Evolutionary conservation across 2,797 vertebrate genomes (phyloP).

Genomic region (Argyrosomus regius): DNA sequence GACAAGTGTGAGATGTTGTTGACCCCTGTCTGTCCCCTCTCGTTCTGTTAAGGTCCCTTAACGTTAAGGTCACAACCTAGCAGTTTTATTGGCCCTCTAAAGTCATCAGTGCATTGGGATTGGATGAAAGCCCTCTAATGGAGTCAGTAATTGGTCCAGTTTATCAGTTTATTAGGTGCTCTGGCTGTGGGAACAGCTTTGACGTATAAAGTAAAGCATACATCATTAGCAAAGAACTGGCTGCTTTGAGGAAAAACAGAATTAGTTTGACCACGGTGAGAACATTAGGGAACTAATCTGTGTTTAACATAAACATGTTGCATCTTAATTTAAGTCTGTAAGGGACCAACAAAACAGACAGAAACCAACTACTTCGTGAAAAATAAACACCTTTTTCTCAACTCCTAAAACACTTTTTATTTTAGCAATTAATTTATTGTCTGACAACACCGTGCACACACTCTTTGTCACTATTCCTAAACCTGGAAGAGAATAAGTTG

Average conservation of each 20-base stretch:
- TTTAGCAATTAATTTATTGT: slow-evolving; percentile 1
- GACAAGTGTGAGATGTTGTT: slow-evolving; percentile 80
- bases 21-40: slow-evolving; percentile 79
- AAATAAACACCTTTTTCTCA: neutral
- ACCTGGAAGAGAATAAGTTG: neutral
- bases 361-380: neutral
- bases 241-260: neutral
- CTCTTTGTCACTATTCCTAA: neutral
- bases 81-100: slow-evolving; percentile 84
- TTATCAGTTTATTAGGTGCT: slow-evolving; percentile 82
- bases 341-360: neutral
- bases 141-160: slow-evolving; percentile 85
- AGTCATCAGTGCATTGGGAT: slow-evolving; percentile 80
- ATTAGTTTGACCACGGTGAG: neutral
- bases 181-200: slow-evolving; percentile 77
- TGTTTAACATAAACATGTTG: neutral
- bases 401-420: neutral
- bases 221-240: slow-evolving; percentile 51
- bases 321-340: neutral
- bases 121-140: slow-evolving; percentile 82
- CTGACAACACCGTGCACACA: neutral
- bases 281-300: no score
- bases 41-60: slow-evolving; percentile 67
- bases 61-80: slow-evolving; percentile 80
- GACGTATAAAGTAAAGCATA: slow-evolving; percentile 57